Evolutionary conservation across 1,140 invertebrate species (phyloP), one percentile per base, ranked within the genome.

Genomic region (Conopomorpha cramerella): DNA sequence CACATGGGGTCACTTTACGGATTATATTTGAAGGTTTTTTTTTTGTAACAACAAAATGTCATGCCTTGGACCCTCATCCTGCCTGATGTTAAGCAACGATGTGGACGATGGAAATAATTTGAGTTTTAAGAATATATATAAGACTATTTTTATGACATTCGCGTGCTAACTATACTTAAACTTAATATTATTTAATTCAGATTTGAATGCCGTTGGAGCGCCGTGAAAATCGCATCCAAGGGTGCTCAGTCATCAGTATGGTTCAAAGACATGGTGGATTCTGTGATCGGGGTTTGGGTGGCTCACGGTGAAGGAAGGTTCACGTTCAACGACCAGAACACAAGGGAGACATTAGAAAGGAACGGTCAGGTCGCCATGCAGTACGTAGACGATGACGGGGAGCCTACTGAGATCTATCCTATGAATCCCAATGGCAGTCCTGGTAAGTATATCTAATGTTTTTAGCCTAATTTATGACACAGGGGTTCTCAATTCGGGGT

Each of bases 241-340:
- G 79, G 83, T 46, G 85, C 84, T 13, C n/a, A n/a, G n/a, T n/a
- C n/a, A n/a, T 83, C 86, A 1, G 88, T 98, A 7, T 95, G 98
- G 93, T 77, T 98, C 32, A 68, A 80, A 45, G 91, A 84, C 3
- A 96, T 99, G 95, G 84, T 88, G 38, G 86, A 83, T 4, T 88
- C 88, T 2, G 77, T 89, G 0, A 78, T 98, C 15, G 96, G 96
- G 8, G 89, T 97, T 42, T 99, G 96, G 96, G 84, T 95, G 15
- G 94, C 95, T n/a, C 96, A 99, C 59, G 96, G 93, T 2, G 96
- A 99, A 82, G 96, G 96, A 53, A 81, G 83, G 41, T 87, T 89
- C 47, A 79, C 81, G 1, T 86, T 87, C 44, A 68, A 78, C 7
- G 70, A 81, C 10, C 39, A 78, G 1, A 29, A 59, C 2, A 46